Evolutionary conservation across 2,888 invertebrate species (phyloP), one percentile per base, ranked within the genome.

Genomic region (Calliopum simillimum): DNA sequence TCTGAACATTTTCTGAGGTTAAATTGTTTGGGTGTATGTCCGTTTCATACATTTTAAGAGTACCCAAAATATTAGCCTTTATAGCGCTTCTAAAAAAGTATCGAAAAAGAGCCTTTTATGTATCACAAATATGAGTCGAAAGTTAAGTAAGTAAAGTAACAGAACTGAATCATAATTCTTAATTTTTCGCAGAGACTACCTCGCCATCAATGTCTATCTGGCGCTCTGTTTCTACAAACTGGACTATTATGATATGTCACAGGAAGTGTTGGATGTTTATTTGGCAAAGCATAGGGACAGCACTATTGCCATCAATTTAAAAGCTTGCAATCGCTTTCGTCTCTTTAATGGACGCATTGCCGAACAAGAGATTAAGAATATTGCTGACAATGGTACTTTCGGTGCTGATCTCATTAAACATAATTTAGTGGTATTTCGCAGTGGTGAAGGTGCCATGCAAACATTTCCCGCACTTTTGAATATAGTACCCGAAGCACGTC

Each of bases 141-240:
- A 33, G 33, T 33, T 33, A n/a, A n/a, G n/a, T n/a, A n/a, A n/a
- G n/a, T n/a, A n/a, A n/a, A n/a, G n/a, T n/a, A n/a, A n/a, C n/a
- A n/a, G n/a, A n/a, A n/a, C n/a, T n/a, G n/a, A n/a, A n/a, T n/a
- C n/a, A n/a, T n/a, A n/a, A n/a, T n/a, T n/a, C n/a, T n/a, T n/a
- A n/a, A n/a, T n/a, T 41, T 13, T 70, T 88, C 88, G 41, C 86
- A 96, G 97, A 78, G 94, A 95, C 67, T 96, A 92, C 85, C 88
- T 98, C 83, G 99, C 99, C 0, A 86, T 99, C 71, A 98, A 99
- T 86, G 97, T 99, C 4, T 99, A 99, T 85, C 94, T 99, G 70
- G 99, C 98, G 0, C 87, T 99, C 16, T 99, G 99, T 83, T 99
- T 99, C 87, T 99, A 99, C 87, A 99, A 99, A 85, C 87, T 99